Evolutionary conservation across 2,888 invertebrate species (phyloP), one percentile per base, ranked within the genome.

Genomic region (Temnothorax rugatulus): DNA sequence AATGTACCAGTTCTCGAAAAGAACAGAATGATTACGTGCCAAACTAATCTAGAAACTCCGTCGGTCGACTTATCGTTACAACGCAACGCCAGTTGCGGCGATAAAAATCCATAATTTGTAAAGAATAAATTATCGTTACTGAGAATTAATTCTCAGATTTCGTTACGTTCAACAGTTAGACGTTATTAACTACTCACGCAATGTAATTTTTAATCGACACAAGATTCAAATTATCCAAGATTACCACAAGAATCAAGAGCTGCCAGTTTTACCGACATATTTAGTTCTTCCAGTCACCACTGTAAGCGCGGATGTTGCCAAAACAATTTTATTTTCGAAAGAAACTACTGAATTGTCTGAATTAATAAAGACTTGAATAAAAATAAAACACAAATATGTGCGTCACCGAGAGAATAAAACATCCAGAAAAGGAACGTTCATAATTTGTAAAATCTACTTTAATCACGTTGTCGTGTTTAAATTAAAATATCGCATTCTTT

Each of bases 1-100:
- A 18, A 54, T 77, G 15, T 66, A 77, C 66, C 66, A 57, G 66
- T 29, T 77, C 11, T 21, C 52, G n/a, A n/a, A 57, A 81, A 66
- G 73, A 84, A 84, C 71, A 47, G 47, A 84, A 77, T 79, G 68
- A 84, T 77, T 68, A 81, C n/a, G 1, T 21, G 47, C 38, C 18
- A 76, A 81, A 76, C 29, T 77, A 76, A 77, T 77, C 41, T 41
- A 44, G 66, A 44, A 77, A 66, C 76, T 77, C 76, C 5, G 77
- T 77, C 66, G 66, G 77, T 77, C 76, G 76, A 66, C 54, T 77
- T 66, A 76, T 66, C 76, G 7, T 66, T 41, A 41, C 21, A 52
- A 66, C 54, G 18, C 38, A 41, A 21, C 61, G 63, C 13, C 18
- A 52, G n/a, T 76, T 41, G 44, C 25, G 41, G 15, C 25, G 25